Conservation (phyloP, 1,140 invertebrate species). For the Cotesia chilonis region DNA sequence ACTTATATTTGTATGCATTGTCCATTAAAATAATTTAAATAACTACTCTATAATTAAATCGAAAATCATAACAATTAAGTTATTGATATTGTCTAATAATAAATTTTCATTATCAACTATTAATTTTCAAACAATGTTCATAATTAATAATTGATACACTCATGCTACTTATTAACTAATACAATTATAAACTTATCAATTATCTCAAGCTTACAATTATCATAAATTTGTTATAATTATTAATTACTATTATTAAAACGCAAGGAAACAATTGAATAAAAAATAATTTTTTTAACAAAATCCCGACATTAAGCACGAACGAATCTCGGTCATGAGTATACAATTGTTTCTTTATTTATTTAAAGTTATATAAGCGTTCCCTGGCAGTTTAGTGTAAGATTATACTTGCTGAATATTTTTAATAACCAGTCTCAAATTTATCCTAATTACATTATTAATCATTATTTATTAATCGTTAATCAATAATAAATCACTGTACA, state of each 20-base stretch:
- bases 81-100: not conserved
- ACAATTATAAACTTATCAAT: constrained; percentile 7
- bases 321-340: constrained; percentile 13
- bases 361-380: constrained; percentile 30
- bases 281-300: not conserved
- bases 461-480: too few relatives aligned
- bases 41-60: too few relatives aligned
- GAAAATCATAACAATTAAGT: too few relatives aligned
- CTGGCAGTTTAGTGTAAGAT: constrained; percentile 38
- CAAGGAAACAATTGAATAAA: not conserved
- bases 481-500: not conserved
- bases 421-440: not conserved
- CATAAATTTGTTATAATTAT: not conserved
- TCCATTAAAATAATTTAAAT: too few relatives aligned
- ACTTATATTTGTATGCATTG: too few relatives aligned
- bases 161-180: constrained; percentile 24
- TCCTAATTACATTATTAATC: not conserved
- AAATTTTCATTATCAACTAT: not conserved
- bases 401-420: not conserved
- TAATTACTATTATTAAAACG: constrained; percentile 22
- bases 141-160: constrained; percentile 47
- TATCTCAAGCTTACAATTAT: too few relatives aligned
- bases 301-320: constrained; percentile 9
- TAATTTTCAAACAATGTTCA: constrained; percentile 40
- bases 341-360: constrained; percentile 18